These are phyloP conservation scores for Teleopsis dalmanni DNA, from an alignment of 1,140 invertebrate genomes.

Conservation along the genomic window DNA sequence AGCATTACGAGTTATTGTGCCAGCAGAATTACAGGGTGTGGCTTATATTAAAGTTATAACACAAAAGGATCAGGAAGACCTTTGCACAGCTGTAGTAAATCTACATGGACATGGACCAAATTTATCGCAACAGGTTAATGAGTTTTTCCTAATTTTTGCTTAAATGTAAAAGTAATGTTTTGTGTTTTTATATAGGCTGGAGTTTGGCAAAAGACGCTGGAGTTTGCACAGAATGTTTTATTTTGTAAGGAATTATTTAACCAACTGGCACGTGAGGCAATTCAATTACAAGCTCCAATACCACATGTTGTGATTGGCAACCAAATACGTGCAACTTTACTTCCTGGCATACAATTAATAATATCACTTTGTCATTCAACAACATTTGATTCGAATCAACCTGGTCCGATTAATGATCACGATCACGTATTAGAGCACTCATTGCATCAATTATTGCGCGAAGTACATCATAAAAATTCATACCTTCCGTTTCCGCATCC, in stretches of 20 bases:
- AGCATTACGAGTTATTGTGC: slow-evolving; percentile 83
- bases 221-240: slow-evolving; percentile 92
- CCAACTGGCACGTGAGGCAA: slow-evolving; percentile 88
- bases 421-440: slow-evolving; percentile 95
- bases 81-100: slow-evolving; percentile 71
- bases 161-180: neutral
- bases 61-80: slow-evolving; percentile 82
- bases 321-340: slow-evolving; percentile 90
- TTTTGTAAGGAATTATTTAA: slow-evolving; percentile 97
- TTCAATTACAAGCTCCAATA: slow-evolving; percentile 83
- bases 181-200: slow-evolving; percentile 29
- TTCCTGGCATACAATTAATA: slow-evolving; percentile 84
- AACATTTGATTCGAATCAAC: slow-evolving; percentile 56
- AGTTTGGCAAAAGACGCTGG: slow-evolving; percentile 91
- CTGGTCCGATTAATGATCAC: slow-evolving; percentile 67
- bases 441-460: slow-evolving; percentile 83
- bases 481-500: slow-evolving; percentile 93
- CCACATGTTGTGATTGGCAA: slow-evolving; percentile 95
- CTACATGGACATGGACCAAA: slow-evolving; percentile 57
- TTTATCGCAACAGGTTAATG: slow-evolving; percentile 53
- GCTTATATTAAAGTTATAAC: slow-evolving; percentile 93
- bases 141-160: neutral
- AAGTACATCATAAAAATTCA: slow-evolving; percentile 86
- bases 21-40: slow-evolving; percentile 87
- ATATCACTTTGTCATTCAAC: slow-evolving; percentile 73